A percentile compares a stretch with the other conserved stretches of the same genome.
Evolutionary conservation across 2,888 invertebrate species (phyloP).

Genomic region (Leistus spinibarbis): DNA sequence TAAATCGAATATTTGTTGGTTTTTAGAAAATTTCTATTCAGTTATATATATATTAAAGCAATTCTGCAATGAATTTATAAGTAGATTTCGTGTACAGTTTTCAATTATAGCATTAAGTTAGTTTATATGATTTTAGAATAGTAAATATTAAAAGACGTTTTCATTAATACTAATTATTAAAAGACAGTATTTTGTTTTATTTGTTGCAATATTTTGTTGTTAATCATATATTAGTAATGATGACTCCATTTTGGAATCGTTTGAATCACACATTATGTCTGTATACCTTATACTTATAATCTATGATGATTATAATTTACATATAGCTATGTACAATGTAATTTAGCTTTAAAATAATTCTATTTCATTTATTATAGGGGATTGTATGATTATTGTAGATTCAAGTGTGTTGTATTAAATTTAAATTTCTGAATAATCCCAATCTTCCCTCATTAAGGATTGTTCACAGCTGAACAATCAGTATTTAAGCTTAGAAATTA

Average conservation of each 20-base stretch:
- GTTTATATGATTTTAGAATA: slow-evolving; percentile 21
- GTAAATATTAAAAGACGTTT: slow-evolving; percentile 31
- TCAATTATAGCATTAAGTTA: neutral
- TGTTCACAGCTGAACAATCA: too few relatives aligned
- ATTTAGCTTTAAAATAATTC: neutral
- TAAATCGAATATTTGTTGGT: neutral
- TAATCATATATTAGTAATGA: neutral
- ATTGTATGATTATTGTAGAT: slow-evolving; percentile 4
- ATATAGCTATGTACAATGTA: slow-evolving; percentile 10
- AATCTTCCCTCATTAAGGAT: neutral
- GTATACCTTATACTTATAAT: slow-evolving; percentile 6
- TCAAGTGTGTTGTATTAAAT: slow-evolving; percentile 11
- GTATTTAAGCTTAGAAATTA: too few relatives aligned
- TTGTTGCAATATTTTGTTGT: neutral
- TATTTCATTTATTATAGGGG: slow-evolving; percentile 3
- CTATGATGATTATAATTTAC: slow-evolving; percentile 8
- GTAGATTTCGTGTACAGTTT: neutral
- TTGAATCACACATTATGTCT: neutral
- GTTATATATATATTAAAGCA: neutral
- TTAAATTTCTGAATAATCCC: slow-evolving; percentile 3
- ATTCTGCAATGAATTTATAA: neutral
- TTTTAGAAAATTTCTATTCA: neutral
- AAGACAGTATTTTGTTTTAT: slow-evolving; percentile 28
- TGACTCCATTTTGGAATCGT: neutral
- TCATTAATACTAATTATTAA: slow-evolving; percentile 27